Evolutionary conservation across 2,113 vertebrate species (phyloP).

Genomic region (Shinisaurus crocodilurus): DNA sequence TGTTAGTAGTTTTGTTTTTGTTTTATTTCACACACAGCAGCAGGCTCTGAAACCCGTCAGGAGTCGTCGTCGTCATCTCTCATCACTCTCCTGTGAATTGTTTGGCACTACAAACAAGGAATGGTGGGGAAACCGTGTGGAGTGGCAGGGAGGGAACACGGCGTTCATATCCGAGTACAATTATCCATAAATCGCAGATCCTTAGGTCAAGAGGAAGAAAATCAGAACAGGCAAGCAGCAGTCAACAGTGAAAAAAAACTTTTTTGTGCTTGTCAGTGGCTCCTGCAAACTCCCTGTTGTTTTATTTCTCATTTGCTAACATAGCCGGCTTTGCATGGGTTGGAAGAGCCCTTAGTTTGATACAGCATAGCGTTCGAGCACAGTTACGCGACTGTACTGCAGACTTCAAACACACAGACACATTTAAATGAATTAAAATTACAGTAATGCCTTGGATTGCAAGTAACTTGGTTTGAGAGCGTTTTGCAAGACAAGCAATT

Average conservation of each 20-base stretch:
- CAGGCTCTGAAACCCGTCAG: conserved; percentile 34
- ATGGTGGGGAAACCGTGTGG: not conserved
- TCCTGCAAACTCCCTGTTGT: not conserved
- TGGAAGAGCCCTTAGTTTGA: too few relatives aligned
- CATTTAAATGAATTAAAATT: too few relatives aligned
- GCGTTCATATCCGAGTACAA: not conserved
- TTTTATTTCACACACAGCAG: conserved; percentile 33
- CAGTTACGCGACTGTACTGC: too few relatives aligned
- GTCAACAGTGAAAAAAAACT: not conserved
- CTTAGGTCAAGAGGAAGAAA: conserved; percentile 3
- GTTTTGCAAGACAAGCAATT: too few relatives aligned
- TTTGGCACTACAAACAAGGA: conserved; percentile 11
- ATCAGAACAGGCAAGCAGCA: conserved; percentile 19
- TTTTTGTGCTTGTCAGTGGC: conserved; percentile 9
- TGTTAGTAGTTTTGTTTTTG: conserved; percentile 36
- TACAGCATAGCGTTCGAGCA: too few relatives aligned
- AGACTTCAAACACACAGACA: too few relatives aligned
- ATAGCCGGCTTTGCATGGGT: too few relatives aligned
- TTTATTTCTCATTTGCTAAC: not conserved
- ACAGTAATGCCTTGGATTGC: too few relatives aligned
- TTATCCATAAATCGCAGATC: not conserved
- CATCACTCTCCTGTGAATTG: not conserved
- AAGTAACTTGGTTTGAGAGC: too few relatives aligned
- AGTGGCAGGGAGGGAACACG: not conserved
- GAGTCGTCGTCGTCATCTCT: not conserved